A percentile compares a stretch with the other conserved stretches of the same genome.
Conservation (phyloP, 2,113 vertebrate genomes). For the Poeciliopsis retropinna region DNA sequence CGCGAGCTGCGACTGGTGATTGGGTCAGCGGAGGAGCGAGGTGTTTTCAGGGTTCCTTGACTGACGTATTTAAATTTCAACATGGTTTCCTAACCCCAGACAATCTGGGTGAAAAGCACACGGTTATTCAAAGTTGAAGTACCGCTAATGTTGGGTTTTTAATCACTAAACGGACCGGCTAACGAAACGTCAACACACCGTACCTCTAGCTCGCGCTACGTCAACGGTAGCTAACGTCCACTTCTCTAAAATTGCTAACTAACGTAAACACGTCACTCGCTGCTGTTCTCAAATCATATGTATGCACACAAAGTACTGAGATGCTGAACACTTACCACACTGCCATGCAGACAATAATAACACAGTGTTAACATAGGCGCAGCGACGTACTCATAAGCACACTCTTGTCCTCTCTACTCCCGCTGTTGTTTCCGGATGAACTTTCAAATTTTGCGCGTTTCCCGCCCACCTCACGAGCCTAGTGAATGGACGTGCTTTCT, state of each 20-base stretch:
- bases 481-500: neutral
- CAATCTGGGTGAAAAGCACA: conserved; percentile 15
- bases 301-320: neutral
- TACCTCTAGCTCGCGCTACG: conserved; percentile 15
- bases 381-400: neutral
- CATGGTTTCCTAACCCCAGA: conserved; percentile 74
- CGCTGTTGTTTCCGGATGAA: conserved; percentile 68
- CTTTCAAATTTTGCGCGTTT: conserved; percentile 82
- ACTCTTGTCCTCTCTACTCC: conserved; percentile 18
- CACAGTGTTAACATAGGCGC: neutral
- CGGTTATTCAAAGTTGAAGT: neutral
- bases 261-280: neutral
- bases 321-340: conserved; percentile 43
- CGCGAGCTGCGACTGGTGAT: conserved; percentile 87
- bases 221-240: conserved; percentile 16
- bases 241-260: conserved; percentile 6
- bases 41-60: conserved; percentile 67
- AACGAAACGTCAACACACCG: conserved; percentile 26
- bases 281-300: neutral
- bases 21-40: conserved; percentile 74
- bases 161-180: neutral
- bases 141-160: neutral
- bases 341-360: conserved; percentile 25
- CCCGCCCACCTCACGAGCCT: conserved; percentile 16
- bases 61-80: conserved; percentile 92